phyloP scores from a whole-genome alignment of 2,113 vertebrate species.

The Tinamus guttatus region DNA sequence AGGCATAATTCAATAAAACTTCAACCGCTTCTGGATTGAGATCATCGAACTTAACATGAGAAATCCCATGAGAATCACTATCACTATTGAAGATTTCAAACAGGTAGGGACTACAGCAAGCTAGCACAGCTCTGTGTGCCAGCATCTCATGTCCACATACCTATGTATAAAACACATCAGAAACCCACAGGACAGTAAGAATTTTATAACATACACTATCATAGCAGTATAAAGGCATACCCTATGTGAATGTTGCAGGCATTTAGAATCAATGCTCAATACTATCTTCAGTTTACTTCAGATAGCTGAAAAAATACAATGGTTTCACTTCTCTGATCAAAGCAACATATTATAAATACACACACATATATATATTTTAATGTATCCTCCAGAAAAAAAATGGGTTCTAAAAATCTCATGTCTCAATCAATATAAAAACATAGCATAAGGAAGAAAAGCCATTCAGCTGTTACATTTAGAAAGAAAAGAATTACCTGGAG shows the following conservation, averaged over 20 bases:
- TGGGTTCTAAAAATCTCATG: background rate
- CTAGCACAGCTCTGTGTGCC: constrained; percentile 95
- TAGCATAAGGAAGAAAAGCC: fast-evolving
- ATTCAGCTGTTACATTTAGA: fast-evolving
- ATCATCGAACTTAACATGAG: constrained; percentile 98
- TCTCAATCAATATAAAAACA: background rate
- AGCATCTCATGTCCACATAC: constrained; percentile 97
- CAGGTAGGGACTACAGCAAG: constrained; percentile 97
- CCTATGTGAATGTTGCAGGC: background rate
- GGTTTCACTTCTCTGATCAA: background rate
- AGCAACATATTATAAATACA: too few species aligned
- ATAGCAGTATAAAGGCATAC: background rate
- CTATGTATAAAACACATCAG: constrained; percentile 70
- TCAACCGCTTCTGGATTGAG: constrained; percentile 96
- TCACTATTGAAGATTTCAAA: constrained; percentile 99
- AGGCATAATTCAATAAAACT: constrained; percentile 96
- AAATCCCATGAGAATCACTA: constrained; percentile 90
- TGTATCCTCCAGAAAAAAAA: background rate
- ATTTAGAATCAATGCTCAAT: background rate
- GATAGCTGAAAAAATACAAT: background rate
- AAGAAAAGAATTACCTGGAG: constrained; percentile 87
- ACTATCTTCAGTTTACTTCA: background rate
- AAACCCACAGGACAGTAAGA: background rate
- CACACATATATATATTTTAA: too few species aligned
- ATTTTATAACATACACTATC: background rate